Conservation (phyloP, 2,888 invertebrate genomes). For the Idaea dimidiata region DNA sequence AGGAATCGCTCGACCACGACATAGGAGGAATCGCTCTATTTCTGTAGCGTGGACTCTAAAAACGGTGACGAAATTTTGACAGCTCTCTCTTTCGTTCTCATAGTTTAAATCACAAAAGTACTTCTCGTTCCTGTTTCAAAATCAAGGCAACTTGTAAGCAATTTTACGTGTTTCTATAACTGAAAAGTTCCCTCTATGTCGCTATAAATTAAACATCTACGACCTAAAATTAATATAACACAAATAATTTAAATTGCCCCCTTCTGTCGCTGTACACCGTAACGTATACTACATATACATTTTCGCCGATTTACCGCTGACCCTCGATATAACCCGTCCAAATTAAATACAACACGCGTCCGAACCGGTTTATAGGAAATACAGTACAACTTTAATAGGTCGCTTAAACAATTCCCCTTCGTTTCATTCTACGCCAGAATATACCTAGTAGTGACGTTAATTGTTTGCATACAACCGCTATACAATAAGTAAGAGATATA, state of each 20-base stretch:
- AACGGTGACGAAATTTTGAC: too few relatives aligned
- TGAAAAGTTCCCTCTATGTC: neutral
- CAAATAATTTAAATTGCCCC: conserved; percentile 60
- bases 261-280: conserved; percentile 33
- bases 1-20: too few relatives aligned
- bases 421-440: conserved; percentile 40
- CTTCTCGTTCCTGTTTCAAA: neutral
- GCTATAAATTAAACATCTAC: neutral
- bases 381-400: conserved; percentile 40
- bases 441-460: conserved; percentile 43
- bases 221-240: conserved; percentile 60
- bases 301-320: conserved; percentile 51
- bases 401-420: conserved; percentile 44
- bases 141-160: neutral
- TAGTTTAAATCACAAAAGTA: too few relatives aligned
- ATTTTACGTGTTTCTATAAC: neutral
- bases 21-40: too few relatives aligned
- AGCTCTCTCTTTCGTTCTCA: too few relatives aligned
- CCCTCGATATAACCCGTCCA: conserved; percentile 41
- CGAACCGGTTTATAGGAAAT: conserved; percentile 27
- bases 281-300: conserved; percentile 56
- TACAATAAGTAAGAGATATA: conserved; percentile 32
- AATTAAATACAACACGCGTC: conserved; percentile 39
- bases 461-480: conserved; percentile 38
- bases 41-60: too few relatives aligned